These are phyloP conservation scores for Dusona sp. DNA, from an alignment of 2,888 invertebrate genomes.

Conservation along the genomic window DNA sequence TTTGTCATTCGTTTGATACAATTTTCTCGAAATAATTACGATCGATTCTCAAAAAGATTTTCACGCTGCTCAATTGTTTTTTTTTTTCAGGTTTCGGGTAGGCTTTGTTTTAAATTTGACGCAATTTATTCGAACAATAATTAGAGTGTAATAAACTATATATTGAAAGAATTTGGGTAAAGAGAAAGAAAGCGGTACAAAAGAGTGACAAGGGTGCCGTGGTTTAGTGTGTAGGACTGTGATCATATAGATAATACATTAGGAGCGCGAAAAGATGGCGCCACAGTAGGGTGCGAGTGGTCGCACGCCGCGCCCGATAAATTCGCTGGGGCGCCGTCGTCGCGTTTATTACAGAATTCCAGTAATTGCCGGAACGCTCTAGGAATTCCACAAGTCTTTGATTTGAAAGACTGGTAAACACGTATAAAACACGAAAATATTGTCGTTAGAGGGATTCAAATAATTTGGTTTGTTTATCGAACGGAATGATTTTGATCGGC, in stretches of 20 bases:
- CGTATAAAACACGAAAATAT: neutral
- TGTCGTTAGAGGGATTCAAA: neutral
- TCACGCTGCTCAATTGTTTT: neutral
- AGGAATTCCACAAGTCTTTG: conserved; percentile 20
- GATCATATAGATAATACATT: neutral
- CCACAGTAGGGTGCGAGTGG: neutral
- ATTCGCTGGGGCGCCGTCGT: conserved; percentile 5
- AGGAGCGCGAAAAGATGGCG: neutral
- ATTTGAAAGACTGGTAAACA: neutral
- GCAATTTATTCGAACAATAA: neutral
- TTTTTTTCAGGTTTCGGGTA: neutral
- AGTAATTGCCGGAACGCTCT: conserved; percentile 23
- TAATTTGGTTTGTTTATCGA: neutral
- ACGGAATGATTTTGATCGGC: neutral
- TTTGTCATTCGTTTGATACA: too few relatives aligned
- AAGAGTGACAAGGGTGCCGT: neutral
- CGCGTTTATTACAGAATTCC: conserved; percentile 31
- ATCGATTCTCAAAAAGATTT: too few relatives aligned
- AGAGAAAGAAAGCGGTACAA: neutral
- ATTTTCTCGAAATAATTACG: too few relatives aligned
- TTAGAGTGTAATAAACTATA: neutral
- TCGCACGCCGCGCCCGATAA: conserved; percentile 2
- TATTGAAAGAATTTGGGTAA: neutral
- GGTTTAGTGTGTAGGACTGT: neutral
- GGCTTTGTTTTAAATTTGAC: neutral